Conservation (phyloP, 2,113 vertebrate species). For the Takifugu flavidus region DNA sequence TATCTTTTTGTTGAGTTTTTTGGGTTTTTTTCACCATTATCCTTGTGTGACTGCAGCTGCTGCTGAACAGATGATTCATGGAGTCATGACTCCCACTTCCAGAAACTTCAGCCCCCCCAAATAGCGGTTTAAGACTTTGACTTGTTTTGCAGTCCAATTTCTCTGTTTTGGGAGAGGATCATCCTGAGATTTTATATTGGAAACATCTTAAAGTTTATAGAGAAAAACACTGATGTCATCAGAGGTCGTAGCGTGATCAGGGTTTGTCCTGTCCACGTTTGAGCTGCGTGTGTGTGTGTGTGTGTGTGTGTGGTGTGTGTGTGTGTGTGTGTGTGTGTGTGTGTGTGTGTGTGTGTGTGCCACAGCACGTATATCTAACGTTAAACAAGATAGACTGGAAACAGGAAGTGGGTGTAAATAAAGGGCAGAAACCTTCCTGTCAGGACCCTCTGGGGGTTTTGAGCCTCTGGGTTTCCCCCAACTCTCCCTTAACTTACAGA, state of each 20-base stretch:
- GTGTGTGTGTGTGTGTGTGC: not conserved
- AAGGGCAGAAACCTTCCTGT: constrained; percentile 12
- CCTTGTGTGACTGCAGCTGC: constrained; percentile 38
- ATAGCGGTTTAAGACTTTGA: too few species aligned
- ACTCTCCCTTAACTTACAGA: constrained; percentile 22
- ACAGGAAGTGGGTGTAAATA: constrained; percentile 53
- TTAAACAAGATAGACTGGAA: constrained; percentile 8
- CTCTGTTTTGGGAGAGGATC: not conserved
- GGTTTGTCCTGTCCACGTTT: too few species aligned
- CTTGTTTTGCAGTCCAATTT: not conserved
- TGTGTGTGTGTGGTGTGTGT: not conserved
- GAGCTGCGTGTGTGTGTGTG: too few species aligned
- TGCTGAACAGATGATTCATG: constrained; percentile 37
- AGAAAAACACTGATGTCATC: too few species aligned
- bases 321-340: too few species aligned
- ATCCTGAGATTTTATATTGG: too few species aligned
- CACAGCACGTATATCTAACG: not conserved
- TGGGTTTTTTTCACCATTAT: not conserved
- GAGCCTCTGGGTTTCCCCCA: constrained; percentile 46
- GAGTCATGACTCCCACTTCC: constrained; percentile 29
- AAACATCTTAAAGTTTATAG: not conserved
- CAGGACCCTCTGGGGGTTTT: constrained; percentile 19
- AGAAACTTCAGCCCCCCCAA: constrained; percentile 18
- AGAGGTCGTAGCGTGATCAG: too few species aligned
- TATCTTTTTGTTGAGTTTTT: constrained; percentile 6